Conservation (phyloP, 1,140 invertebrate genomes). For the Papilio aristodemus region DNA sequence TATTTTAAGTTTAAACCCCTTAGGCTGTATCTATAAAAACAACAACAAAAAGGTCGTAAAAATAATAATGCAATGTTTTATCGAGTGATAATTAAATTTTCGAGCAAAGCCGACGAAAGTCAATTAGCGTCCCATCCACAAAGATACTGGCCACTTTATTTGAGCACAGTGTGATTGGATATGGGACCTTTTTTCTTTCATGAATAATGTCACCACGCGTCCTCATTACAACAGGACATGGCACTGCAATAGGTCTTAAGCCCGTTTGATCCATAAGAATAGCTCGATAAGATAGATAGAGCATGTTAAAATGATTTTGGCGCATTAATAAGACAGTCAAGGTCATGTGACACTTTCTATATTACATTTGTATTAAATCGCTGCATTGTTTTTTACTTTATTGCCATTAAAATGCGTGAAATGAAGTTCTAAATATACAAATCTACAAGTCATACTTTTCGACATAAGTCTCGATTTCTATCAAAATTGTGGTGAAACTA, state of each 20-base stretch:
- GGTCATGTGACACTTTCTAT: neutral
- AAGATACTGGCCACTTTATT: slow-evolving; percentile 22
- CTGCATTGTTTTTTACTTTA: neutral
- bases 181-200: slow-evolving; percentile 21
- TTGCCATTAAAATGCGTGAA: neutral
- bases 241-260: too few species aligned
- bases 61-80: slow-evolving; percentile 12
- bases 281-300: neutral
- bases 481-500: slow-evolving; percentile 1
- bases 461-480: neutral
- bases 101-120: slow-evolving; percentile 27
- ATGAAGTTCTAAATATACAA: slow-evolving; percentile 5
- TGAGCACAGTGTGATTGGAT: slow-evolving; percentile 15
- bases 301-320: neutral
- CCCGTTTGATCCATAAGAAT: too few species aligned
- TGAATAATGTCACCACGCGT: neutral
- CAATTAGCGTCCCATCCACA: slow-evolving; percentile 21
- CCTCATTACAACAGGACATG: neutral
- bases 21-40: neutral
- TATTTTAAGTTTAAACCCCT: neutral
- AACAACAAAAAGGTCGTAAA: slow-evolving; percentile 6
- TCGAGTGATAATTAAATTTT: slow-evolving; percentile 25
- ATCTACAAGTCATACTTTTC: neutral
- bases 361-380: neutral
- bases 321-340: neutral